Base-by-base conservation (phyloP, 2,888 invertebrate species). In the Tetranychus piercei region DNA sequence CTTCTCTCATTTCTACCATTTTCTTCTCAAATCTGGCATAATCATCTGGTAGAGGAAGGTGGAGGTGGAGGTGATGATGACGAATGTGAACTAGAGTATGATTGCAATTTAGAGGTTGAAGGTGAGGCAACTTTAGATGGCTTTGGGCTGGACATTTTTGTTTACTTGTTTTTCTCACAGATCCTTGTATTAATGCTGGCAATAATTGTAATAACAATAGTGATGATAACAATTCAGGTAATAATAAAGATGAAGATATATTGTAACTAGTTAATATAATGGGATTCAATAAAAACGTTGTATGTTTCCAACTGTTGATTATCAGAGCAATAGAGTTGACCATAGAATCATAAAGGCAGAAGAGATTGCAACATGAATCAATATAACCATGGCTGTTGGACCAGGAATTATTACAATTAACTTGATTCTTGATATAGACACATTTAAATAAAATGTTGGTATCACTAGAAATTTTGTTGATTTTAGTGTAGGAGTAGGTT, bases 1-100 rank as follows among this genome's bases (percentile, higher is more conserved):
- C 94, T 83, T 94, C 94, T 82, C 96, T 91, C 78, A 97, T 86
- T 85, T 96, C 94, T 85, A 96, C 95, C 82, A 97, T 95, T 84
- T 95, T 93, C 45, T 95, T 94, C 85, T 99, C 97, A 84, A 99
- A 99, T 80, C 93, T 87, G 84, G 96, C 94, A 85, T 96, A 99
- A 80, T 97, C 97, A 83, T 95, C 94, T 22, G 97, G 55, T 15
- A 55, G 11, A 15, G 9, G 55, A 15, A 15, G 55, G 55, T 55
- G 55, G n/a, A 15, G 55, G 55, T 55, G 55, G 55, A 15, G 55
- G 15, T 15, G 55, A 55, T 7, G 55, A 55, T 55, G 55, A 55
- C 15, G 55, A 34, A 34, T 34, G 34, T 34, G 34, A 55, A 55
- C 15, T 55, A 55, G 15, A 15, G 55, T 9, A 15, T 55, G 55